These are phyloP conservation scores for Mus spicilegus DNA, from an alignment of 2,113 vertebrate genomes.

Conservation along the genomic window DNA sequence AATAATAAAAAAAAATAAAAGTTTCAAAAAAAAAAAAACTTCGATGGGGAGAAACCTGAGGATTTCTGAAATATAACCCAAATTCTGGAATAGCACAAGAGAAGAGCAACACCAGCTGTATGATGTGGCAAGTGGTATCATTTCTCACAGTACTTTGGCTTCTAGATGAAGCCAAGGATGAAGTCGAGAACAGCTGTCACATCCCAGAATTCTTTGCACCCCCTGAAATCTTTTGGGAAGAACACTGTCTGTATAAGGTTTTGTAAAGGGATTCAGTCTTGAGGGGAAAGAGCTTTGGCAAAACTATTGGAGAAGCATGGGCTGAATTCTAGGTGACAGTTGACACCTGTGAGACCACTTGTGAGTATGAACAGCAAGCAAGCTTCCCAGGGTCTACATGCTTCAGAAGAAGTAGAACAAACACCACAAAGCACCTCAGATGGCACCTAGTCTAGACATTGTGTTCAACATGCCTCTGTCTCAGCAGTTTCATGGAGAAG, in stretches of 20 bases:
- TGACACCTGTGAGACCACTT: neutral
- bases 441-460: neutral
- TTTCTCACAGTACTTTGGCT: neutral
- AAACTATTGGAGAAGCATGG: neutral
- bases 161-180: neutral
- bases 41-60: neutral
- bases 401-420: neutral
- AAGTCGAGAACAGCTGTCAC: rapidly evolving
- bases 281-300: neutral
- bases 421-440: neutral
- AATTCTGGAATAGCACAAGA: neutral
- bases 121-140: rapidly evolving
- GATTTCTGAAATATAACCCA: conserved; percentile 3
- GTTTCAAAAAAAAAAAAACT: no score
- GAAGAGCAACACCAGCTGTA: neutral
- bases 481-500: neutral
- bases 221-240: neutral
- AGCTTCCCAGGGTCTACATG: neutral
- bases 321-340: neutral
- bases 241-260: neutral
- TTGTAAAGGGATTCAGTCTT: neutral
- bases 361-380: neutral
- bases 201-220: neutral
- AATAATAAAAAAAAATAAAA: no score
- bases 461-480: neutral